phyloP scores from a whole-genome alignment of 1,140 invertebrate species.

The Pteromalus puparum region DNA sequence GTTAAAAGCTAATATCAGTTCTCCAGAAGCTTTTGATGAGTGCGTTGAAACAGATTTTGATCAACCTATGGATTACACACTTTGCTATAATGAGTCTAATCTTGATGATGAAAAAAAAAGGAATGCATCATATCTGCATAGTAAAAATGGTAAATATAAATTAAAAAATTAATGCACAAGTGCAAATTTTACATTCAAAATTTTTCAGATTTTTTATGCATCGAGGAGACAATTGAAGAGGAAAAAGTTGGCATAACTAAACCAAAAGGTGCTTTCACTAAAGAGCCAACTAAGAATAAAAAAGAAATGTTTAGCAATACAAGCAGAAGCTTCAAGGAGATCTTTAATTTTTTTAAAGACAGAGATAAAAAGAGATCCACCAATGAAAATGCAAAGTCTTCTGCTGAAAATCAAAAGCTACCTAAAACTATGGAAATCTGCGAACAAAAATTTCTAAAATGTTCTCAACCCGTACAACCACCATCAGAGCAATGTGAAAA shows the following conservation, averaged over 20 bases:
- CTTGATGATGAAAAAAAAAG: conserved; percentile 40
- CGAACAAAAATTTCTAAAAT: conserved; percentile 34
- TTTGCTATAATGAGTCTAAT: conserved; percentile 45
- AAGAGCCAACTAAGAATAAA: conserved; percentile 39
- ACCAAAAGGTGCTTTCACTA: conserved; percentile 27
- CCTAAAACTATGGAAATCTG: conserved; percentile 18
- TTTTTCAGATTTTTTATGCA: conserved; percentile 34
- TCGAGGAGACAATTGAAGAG: conserved; percentile 33
- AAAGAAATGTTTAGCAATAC: conserved; percentile 48
- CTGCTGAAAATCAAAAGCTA: conserved; percentile 14
- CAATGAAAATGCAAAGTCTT: conserved; percentile 33
- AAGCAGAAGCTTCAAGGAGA: conserved; percentile 49
- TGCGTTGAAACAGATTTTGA: conserved; percentile 46
- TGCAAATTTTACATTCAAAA: neutral
- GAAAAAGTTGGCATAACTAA: conserved; percentile 28
- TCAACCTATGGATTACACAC: conserved; percentile 46
- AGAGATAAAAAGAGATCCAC: conserved; percentile 45
- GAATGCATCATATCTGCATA: neutral
- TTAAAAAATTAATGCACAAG: neutral
- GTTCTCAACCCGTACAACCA: neutral
- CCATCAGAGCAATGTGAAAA: conserved; percentile 36
- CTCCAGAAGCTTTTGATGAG: conserved; percentile 31
- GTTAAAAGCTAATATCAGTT: conserved; percentile 8
- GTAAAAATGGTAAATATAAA: conserved; percentile 37
- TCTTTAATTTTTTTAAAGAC: conserved; percentile 52